Evolutionary conservation across 2,113 vertebrate genomes (phyloP).

Genomic region (Pachycephala philippinensis): DNA sequence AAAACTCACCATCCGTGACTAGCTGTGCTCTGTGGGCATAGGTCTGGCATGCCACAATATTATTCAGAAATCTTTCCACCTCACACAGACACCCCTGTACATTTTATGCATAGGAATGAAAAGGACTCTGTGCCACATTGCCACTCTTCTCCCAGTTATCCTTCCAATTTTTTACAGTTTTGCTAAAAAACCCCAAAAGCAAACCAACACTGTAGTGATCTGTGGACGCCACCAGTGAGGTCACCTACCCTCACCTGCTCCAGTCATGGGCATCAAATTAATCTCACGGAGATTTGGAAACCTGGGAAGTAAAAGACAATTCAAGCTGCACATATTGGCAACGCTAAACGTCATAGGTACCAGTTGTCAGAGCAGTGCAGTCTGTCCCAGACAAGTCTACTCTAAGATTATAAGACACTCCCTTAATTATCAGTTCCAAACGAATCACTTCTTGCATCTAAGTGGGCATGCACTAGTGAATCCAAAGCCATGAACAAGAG

Average conservation of each 20-base stretch:
- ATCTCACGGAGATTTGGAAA: not conserved
- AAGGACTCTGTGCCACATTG: not conserved
- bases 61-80: not conserved
- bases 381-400: not conserved
- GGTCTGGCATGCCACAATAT: not conserved
- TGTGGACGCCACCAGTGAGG: accelerated
- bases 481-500: not conserved
- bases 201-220: accelerated
- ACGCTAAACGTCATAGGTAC: accelerated
- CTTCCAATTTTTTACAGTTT: not conserved
- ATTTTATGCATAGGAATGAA: not conserved
- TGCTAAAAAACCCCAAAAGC: not conserved
- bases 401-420: not conserved
- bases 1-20: not conserved
- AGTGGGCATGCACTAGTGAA: not conserved
- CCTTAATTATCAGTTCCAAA: not conserved
- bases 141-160: not conserved
- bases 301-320: not conserved
- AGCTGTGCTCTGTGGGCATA: not conserved
- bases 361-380: not conserved
- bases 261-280: not conserved
- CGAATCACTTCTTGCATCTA: not conserved
- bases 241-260: not conserved
- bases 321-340: not conserved
- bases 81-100: not conserved